Percentiles rank a stretch among this genome's conserved stretches.
Evolutionary conservation across 2,113 vertebrate species (phyloP).

Genomic region (Chaetodon trifascialis): DNA sequence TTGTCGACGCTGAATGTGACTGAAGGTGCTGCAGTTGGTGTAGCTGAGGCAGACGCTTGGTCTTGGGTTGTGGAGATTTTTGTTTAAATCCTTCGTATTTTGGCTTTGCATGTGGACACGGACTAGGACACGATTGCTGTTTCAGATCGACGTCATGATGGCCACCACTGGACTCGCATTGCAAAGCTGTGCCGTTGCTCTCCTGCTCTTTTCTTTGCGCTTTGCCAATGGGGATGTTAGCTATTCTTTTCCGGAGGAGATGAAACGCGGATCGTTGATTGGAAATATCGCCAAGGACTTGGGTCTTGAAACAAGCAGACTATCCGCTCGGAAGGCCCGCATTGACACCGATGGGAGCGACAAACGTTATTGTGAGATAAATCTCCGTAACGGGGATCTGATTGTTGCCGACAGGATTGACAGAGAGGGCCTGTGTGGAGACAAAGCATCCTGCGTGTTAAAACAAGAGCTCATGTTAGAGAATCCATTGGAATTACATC

Average conservation of each 20-base stretch:
- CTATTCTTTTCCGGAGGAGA: slow-evolving; percentile 30
- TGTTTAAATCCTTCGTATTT: background rate
- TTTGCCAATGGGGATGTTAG: background rate
- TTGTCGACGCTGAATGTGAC: background rate
- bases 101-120: fast-evolving
- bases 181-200: background rate
- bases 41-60: too few relatives aligned
- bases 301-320: too few relatives aligned
- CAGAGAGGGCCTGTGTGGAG: background rate
- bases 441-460: slow-evolving; percentile 11
- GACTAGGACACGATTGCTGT: background rate
- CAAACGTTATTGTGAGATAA: too few relatives aligned
- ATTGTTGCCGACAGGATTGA: too few relatives aligned
- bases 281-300: slow-evolving; percentile 21
- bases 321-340: too few relatives aligned
- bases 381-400: too few relatives aligned
- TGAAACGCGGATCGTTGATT: slow-evolving; percentile 27
- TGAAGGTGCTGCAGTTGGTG: background rate
- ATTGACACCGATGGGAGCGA: too few relatives aligned
- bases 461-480: slow-evolving; percentile 3
- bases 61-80: background rate
- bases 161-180: background rate
- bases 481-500: background rate
- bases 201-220: background rate
- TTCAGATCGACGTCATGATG: background rate